These are phyloP conservation scores for Drosophila macrothrix DNA, from an alignment of 2,888 invertebrate species.

Conservation along the genomic window DNA sequence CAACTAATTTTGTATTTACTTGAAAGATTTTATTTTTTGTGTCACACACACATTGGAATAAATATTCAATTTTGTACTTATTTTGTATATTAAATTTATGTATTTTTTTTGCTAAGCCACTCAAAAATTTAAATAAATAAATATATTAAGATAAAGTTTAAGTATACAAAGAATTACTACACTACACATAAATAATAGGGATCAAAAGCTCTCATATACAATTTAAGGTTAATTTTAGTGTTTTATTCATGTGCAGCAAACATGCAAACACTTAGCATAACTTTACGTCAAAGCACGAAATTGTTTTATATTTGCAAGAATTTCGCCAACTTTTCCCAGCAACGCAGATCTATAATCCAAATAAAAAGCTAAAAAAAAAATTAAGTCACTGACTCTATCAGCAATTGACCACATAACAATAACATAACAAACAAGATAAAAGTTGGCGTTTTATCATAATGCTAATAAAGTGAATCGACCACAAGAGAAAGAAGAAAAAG, in stretches of 20 bases:
- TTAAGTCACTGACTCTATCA: constrained; percentile 7
- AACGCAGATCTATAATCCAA: neutral
- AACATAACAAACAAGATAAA: constrained; percentile 37
- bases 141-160: neutral
- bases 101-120: neutral
- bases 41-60: neutral
- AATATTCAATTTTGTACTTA: neutral
- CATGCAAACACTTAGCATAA: neutral
- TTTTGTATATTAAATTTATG: neutral
- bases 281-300: neutral
- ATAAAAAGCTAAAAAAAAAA: neutral
- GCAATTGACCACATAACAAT: constrained; percentile 14
- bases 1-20: neutral
- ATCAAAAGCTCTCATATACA: neutral
- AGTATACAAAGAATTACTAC: neutral
- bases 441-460: constrained; percentile 44
- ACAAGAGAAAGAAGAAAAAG: constrained; percentile 32
- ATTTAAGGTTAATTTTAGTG: neutral
- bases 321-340: neutral
- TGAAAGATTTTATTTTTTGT: neutral
- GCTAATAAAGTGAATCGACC: constrained; percentile 55
- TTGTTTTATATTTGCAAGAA: neutral
- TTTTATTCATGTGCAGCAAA: neutral
- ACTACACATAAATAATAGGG: neutral
- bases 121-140: neutral